phyloP scores from a whole-genome alignment of 2,888 invertebrate genomes.

The Drosophila demipolita region DNA sequence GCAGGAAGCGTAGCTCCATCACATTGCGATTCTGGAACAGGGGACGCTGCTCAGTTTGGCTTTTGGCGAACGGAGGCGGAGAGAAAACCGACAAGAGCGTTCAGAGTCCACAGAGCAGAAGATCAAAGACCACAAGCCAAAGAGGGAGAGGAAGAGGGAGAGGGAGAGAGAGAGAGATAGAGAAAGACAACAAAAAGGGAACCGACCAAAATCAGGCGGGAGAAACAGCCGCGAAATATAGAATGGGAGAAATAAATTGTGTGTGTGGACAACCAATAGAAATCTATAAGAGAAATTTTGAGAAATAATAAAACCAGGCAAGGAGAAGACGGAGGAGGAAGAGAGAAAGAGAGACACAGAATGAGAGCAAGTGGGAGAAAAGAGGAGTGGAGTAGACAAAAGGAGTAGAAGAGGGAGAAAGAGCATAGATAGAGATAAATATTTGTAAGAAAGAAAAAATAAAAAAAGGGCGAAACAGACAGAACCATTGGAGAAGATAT shows the following conservation, averaged over 20 bases:
- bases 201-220: neutral
- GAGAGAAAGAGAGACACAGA: neutral
- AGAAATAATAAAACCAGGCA: neutral
- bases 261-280: neutral
- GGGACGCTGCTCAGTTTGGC: slow-evolving; percentile 83
- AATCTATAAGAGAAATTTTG: neutral
- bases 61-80: slow-evolving; percentile 61
- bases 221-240: slow-evolving; percentile 6
- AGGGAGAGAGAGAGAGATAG: neutral
- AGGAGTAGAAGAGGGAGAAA: slow-evolving; percentile 10
- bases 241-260: neutral
- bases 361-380: slow-evolving; percentile 27
- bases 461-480: neutral
- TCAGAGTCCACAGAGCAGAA: neutral
- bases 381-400: slow-evolving; percentile 15
- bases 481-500: neutral
- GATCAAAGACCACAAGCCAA: slow-evolving; percentile 15
- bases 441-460: neutral
- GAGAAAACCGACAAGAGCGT: slow-evolving; percentile 1
- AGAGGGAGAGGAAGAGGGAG: neutral
- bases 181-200: neutral
- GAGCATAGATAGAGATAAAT: neutral
- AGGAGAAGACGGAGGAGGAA: neutral
- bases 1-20: slow-evolving; percentile 85
- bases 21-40: slow-evolving; percentile 85